Conservation (phyloP, 2,888 invertebrate species). For the Linnaemya vulpina region DNA sequence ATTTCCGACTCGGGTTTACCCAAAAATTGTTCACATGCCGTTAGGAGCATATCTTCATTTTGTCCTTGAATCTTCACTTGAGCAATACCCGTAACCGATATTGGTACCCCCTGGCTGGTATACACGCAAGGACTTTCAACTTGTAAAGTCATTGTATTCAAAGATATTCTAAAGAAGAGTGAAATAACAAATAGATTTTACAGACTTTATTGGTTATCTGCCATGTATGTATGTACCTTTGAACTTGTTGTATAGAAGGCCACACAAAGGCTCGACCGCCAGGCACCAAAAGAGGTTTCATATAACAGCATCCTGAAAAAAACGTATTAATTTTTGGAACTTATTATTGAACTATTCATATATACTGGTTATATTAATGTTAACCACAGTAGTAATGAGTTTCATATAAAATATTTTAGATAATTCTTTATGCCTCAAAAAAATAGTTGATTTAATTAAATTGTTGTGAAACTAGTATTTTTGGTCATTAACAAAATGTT, state of each 20-base stretch:
- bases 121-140: conserved; percentile 98
- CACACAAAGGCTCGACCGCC: conserved; percentile 99
- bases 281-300: conserved; percentile 95
- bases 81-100: conserved; percentile 98
- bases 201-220: conserved; percentile 26
- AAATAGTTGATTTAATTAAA: no score
- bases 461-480: no score
- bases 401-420: no score
- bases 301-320: conserved; percentile 94
- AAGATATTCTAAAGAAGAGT: conserved; percentile 89
- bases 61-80: conserved; percentile 94
- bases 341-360: no score
- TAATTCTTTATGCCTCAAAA: no score
- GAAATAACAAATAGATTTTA: background rate
- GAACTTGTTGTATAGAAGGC: conserved; percentile 94
- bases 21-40: conserved; percentile 96
- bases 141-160: conserved; percentile 98
- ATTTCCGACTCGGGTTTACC: conserved; percentile 94
- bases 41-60: conserved; percentile 88
- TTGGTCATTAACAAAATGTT: no score
- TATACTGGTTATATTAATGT: no score
- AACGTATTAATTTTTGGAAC: no score
- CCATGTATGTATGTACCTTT: conserved; percentile 84
- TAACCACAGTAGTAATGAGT: no score
- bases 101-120: conserved; percentile 97